Percentiles rank a stretch among this genome's conserved stretches.
These are phyloP conservation scores for Anas platyrhynchos DNA, from an alignment of 2,113 vertebrate genomes.

Conservation along the genomic window DNA sequence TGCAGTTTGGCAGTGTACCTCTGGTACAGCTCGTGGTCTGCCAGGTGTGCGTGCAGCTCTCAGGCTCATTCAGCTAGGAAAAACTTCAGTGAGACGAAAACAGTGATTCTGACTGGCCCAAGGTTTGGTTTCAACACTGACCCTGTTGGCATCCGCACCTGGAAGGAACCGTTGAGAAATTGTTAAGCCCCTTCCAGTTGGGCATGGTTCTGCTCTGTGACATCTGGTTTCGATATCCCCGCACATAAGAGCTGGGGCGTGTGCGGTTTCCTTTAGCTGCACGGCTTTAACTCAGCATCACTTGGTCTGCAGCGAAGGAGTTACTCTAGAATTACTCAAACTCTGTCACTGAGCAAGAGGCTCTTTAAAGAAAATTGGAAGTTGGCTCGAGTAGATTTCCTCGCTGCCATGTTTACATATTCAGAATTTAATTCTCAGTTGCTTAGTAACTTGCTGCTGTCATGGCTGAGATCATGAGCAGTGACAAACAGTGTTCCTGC, in stretches of 20 bases:
- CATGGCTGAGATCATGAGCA: neutral
- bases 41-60: neutral
- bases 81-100: neutral
- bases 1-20: neutral
- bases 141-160: neutral
- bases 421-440: neutral
- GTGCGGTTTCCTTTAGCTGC: too few species aligned
- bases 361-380: neutral
- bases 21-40: accelerated
- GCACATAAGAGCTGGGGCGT: accelerated
- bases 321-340: neutral
- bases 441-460: neutral
- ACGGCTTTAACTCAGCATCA: accelerated
- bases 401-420: accelerated
- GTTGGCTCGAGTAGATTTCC: neutral
- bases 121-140: neutral
- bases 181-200: neutral
- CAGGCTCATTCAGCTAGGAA: accelerated
- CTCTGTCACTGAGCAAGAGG: neutral
- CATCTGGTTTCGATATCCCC: accelerated
- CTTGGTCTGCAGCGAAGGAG: neutral
- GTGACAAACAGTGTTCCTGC: neutral
- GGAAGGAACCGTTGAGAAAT: neutral
- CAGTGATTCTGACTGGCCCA: accelerated
- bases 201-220: neutral